phyloP scores from a whole-genome alignment of 2,113 vertebrate genomes.

The Tragelaphus strepsiceros region DNA sequence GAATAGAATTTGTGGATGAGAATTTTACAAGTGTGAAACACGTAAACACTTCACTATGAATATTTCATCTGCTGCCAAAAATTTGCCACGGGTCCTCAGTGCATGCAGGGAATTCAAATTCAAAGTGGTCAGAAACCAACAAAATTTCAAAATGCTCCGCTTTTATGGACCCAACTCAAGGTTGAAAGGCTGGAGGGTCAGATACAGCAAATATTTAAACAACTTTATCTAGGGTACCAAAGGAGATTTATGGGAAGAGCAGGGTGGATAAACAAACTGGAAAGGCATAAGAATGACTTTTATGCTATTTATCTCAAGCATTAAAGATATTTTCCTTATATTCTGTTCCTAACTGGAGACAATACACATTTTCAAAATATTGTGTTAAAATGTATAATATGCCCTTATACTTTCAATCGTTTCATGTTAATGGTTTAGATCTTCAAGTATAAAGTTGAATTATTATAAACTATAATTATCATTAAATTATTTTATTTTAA shows the following conservation, averaged over 20 bases:
- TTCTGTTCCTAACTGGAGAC: background rate
- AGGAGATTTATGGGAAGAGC: background rate
- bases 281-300: background rate
- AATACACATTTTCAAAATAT: accelerated
- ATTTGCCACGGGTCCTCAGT: background rate
- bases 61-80: conserved; percentile 9
- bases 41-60: background rate
- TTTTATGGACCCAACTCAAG: background rate
- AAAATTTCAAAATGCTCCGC: background rate
- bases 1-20: background rate
- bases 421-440: background rate
- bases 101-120: background rate
- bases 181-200: background rate
- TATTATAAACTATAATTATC: background rate
- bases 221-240: background rate
- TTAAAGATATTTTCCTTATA: accelerated
- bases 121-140: background rate
- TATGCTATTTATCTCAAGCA: background rate
- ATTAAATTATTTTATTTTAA: background rate
- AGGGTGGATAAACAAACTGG: background rate
- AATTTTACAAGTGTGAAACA: background rate
- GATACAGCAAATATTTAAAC: background rate
- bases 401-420: background rate
- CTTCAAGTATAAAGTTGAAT: background rate
- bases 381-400: accelerated